Percentiles rank a stretch among this genome's conserved stretches.
phyloP scores from a whole-genome alignment of 1,140 invertebrate genomes.

The Ceratitis capitata region DNA sequence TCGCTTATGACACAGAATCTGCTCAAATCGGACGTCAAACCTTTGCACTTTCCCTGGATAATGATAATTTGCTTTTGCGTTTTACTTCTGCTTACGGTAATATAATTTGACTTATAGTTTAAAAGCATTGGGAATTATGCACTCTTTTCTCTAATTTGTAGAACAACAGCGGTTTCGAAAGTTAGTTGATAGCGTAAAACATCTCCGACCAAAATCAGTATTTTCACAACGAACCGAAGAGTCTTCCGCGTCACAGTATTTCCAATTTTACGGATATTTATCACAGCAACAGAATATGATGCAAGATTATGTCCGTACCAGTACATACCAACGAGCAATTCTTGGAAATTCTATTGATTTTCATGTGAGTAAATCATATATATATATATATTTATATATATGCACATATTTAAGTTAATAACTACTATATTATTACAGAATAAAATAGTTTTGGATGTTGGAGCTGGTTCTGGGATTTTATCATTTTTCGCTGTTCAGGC shows the following conservation, averaged over 20 bases:
- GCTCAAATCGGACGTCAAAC: conserved; percentile 55
- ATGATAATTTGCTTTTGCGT: conserved; percentile 57
- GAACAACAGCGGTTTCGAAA: conserved; percentile 83
- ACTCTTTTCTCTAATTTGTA: conserved; percentile 48
- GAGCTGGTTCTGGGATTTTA: conserved; percentile 95
- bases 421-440: conserved; percentile 66
- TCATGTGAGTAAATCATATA: conserved; percentile 66
- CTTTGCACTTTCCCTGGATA: conserved; percentile 58
- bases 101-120: background rate
- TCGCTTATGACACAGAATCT: conserved; percentile 58
- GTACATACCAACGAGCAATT: conserved; percentile 98
- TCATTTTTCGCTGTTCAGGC: conserved; percentile 99
- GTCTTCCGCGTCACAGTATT: conserved; percentile 97
- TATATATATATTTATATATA: background rate
- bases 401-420: background rate
- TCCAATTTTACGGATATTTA: conserved; percentile 98
- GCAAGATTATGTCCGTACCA: conserved; percentile 98
- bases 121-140: background rate
- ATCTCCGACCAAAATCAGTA: conserved; percentile 81
- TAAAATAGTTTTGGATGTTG: conserved; percentile 95
- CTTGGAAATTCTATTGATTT: conserved; percentile 94
- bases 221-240: conserved; percentile 98
- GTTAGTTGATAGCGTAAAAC: conserved; percentile 80
- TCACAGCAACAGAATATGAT: conserved; percentile 99
- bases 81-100: conserved; percentile 56